phyloP scores from a whole-genome alignment of 2,113 vertebrate species.

The Myanophis thanlyinensis region DNA sequence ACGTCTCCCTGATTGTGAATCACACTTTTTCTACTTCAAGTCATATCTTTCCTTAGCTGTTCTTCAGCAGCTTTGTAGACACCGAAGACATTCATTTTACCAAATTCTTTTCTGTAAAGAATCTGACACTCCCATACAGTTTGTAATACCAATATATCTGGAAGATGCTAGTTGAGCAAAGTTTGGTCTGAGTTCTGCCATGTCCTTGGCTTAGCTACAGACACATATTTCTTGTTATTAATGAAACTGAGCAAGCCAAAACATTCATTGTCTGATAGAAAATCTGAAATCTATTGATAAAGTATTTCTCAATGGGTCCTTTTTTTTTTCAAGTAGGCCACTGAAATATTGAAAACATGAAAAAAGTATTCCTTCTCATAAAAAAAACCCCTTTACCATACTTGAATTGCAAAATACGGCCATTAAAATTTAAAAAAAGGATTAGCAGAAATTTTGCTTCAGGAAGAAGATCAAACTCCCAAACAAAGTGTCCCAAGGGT shows the following conservation, averaged over 20 bases:
- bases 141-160: neutral
- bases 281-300: neutral
- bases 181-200: neutral
- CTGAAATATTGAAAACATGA: neutral
- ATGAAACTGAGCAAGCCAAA: neutral
- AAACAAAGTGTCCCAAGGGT: neutral
- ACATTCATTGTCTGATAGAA: neutral
- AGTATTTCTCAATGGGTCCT: neutral
- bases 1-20: neutral
- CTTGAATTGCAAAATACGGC: neutral
- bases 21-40: neutral
- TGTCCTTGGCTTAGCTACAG: neutral
- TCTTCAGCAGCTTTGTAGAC: neutral
- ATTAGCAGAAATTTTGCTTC: neutral
- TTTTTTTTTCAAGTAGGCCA: neutral
- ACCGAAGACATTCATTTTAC: neutral
- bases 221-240: neutral
- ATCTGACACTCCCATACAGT: neutral
- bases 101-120: neutral
- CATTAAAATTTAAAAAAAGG: neutral
- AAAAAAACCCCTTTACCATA: neutral
- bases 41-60: neutral
- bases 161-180: neutral
- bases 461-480: neutral
- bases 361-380: neutral